Evolutionary conservation across 2,113 vertebrate genomes (phyloP).

Genomic region (Fukomys damarensis): DNA sequence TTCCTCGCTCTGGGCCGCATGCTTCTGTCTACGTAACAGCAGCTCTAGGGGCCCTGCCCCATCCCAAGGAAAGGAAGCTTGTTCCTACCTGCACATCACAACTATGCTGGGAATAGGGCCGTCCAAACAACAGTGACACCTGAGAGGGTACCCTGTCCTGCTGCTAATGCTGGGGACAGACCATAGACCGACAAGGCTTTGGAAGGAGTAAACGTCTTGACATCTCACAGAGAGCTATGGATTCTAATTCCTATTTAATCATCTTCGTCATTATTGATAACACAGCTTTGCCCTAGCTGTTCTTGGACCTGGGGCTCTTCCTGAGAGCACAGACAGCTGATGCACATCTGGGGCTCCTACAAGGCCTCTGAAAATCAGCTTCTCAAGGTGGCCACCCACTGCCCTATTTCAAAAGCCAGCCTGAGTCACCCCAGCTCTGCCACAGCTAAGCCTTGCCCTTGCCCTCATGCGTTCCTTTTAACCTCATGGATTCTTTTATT

Average conservation of each 20-base stretch:
- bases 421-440: neutral
- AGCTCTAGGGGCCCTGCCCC: neutral
- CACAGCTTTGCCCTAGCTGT: neutral
- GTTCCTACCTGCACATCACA: no score
- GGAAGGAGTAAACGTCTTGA: neutral
- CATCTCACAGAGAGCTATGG: neutral
- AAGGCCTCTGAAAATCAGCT: neutral
- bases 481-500: accelerated
- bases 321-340: accelerated
- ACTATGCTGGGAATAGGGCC: no score
- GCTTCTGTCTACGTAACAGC: neutral
- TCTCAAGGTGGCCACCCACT: neutral
- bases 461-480: no score
- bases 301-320: neutral
- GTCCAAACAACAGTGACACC: neutral
- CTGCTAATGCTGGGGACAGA: neutral
- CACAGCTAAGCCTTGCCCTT: neutral
- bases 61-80: neutral
- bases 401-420: neutral
- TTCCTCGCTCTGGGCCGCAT: neutral
- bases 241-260: neutral
- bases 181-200: neutral
- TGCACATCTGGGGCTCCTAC: neutral
- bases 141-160: neutral
- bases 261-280: neutral